These are phyloP conservation scores for Periphyllus acericola DNA, from an alignment of 2,888 invertebrate species.

Conservation along the genomic window DNA sequence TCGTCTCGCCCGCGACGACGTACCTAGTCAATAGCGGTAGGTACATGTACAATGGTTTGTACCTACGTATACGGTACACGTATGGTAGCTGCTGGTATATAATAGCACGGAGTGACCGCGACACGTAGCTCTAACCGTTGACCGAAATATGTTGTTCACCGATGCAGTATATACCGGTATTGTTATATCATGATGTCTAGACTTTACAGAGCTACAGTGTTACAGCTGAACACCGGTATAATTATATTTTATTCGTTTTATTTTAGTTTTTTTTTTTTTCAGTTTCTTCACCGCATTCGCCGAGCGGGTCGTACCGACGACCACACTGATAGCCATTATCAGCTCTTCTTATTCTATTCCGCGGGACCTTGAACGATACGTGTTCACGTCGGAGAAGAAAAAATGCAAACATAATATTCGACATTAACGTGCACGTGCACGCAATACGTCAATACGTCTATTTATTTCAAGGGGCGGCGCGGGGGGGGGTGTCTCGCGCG, in stretches of 20 bases:
- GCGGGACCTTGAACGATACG: not conserved
- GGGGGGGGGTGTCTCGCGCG: too few relatives aligned
- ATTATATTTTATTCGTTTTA: not conserved
- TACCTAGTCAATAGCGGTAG: too few relatives aligned
- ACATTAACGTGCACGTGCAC: not conserved
- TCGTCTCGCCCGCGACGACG: too few relatives aligned
- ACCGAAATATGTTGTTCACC: not conserved
- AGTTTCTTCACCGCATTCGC: too few relatives aligned
- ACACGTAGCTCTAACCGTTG: not conserved
- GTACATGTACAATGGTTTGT: too few relatives aligned
- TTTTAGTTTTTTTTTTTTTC: not conserved
- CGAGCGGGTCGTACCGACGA: too few relatives aligned
- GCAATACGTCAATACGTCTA: too few relatives aligned
- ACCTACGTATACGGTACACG: too few relatives aligned
- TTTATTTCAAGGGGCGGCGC: too few relatives aligned
- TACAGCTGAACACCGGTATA: not conserved
- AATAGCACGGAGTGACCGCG: not conserved
- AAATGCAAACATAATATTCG: too few relatives aligned
- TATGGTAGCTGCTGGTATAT: too few relatives aligned
- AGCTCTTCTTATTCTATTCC: not conserved
- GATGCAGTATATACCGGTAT: not conserved
- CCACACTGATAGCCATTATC: constrained; percentile 13
- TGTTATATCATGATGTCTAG: constrained; percentile 3
- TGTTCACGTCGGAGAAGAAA: not conserved
- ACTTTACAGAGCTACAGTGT: not conserved